Conservation (phyloP, 2,797 vertebrate species). For the Pantherophis vulpinus region DNA sequence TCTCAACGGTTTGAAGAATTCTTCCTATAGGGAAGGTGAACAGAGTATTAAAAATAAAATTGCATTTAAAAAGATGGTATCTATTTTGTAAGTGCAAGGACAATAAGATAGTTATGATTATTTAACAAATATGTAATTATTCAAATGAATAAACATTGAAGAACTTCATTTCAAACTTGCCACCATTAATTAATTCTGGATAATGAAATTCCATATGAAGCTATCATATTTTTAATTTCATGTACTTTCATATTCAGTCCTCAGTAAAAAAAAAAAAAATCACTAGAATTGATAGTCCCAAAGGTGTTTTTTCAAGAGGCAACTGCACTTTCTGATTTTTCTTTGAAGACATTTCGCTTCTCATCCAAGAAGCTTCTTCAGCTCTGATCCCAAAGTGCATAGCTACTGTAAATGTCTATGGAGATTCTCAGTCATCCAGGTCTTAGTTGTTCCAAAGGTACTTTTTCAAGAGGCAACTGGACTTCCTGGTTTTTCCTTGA, state of each 20-base stretch:
- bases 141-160: too few species aligned
- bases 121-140: constrained; percentile 20
- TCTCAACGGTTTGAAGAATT: constrained; percentile 27
- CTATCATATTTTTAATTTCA: constrained; percentile 6
- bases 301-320: too few species aligned
- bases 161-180: too few species aligned
- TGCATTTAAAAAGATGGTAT: constrained; percentile 33
- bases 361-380: too few species aligned
- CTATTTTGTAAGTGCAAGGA: constrained; percentile 38
- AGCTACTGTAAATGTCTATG: too few species aligned
- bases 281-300: background rate
- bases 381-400: too few species aligned
- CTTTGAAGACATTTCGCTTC: too few species aligned
- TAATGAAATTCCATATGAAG: constrained; percentile 44
- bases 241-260: background rate
- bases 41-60: background rate
- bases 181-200: background rate
- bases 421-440: too few species aligned
- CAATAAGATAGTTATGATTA: constrained; percentile 34
- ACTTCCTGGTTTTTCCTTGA: too few species aligned
- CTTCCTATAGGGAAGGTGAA: constrained; percentile 52
- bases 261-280: background rate
- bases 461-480: too few species aligned
- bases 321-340: too few species aligned
- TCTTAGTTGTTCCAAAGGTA: too few species aligned